Conservation (phyloP, 2,888 invertebrate genomes). For the Plebejus anna region DNA sequence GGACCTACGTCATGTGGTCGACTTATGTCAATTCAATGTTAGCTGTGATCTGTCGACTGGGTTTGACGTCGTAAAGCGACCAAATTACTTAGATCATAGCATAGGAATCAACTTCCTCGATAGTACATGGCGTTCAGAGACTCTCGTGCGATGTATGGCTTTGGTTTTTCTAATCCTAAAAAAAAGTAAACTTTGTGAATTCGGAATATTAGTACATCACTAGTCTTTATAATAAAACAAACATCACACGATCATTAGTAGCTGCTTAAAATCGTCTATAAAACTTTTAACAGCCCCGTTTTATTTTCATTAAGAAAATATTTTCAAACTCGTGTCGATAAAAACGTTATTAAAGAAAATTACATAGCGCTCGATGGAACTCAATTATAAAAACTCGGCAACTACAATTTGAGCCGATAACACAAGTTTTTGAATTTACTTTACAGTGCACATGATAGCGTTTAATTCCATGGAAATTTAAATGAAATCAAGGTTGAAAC, state of each 20-base stretch:
- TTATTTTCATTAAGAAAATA: conserved; percentile 6
- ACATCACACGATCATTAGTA: neutral
- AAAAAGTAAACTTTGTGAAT: neutral
- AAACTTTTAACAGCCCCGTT: neutral
- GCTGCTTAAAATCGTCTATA: neutral
- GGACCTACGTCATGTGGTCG: no score
- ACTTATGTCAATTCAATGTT: no score
- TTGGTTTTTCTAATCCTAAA: neutral
- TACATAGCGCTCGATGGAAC: conserved; percentile 25
- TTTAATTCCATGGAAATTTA: conserved; percentile 2
- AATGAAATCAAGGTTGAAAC: neutral
- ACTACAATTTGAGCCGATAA: conserved; percentile 18
- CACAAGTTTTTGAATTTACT: conserved; percentile 17
- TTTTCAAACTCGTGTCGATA: conserved; percentile 20
- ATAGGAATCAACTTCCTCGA: no score
- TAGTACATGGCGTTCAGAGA: neutral
- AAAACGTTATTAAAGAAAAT: conserved; percentile 24
- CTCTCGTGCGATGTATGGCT: neutral
- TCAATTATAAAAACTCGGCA: conserved; percentile 22
- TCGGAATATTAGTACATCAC: neutral
- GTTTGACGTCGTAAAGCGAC: no score
- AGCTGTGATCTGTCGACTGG: no score
- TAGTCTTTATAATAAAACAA: neutral
- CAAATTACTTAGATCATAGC: no score
- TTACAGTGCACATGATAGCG: neutral